Evolutionary conservation across 2,113 vertebrate genomes (phyloP).

Genomic region (Craseonycteris thonglongyai): DNA sequence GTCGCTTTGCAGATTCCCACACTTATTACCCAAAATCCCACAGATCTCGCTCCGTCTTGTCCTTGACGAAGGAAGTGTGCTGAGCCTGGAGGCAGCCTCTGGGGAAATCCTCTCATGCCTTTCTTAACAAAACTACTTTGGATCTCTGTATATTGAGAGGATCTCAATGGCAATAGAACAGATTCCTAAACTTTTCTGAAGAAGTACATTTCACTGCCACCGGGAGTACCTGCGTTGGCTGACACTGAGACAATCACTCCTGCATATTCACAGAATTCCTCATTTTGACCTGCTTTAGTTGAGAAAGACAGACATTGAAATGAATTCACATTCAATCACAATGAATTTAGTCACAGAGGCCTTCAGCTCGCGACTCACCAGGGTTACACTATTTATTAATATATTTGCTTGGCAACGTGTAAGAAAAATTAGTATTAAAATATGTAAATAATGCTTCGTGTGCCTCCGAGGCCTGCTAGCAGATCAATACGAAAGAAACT

Average conservation of each 20-base stretch:
- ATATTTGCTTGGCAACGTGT: background rate
- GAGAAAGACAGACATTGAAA: background rate
- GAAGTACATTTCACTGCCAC: slow-evolving; percentile 18
- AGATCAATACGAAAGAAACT: slow-evolving; percentile 31
- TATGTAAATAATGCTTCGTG: background rate
- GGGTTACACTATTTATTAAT: background rate
- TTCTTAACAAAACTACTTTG: slow-evolving; percentile 70
- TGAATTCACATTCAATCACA: background rate
- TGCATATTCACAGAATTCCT: background rate
- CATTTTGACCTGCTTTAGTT: background rate
- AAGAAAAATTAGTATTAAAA: background rate
- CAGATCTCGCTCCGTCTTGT: slow-evolving; percentile 74
- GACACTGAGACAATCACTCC: background rate
- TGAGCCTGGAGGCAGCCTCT: slow-evolving; percentile 69
- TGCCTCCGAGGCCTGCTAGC: background rate
- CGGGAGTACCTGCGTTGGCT: background rate
- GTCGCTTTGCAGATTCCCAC: slow-evolving; percentile 81
- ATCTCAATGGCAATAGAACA: slow-evolving; percentile 50
- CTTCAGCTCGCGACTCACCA: background rate
- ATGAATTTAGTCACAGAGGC: background rate
- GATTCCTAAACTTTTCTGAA: slow-evolving; percentile 69
- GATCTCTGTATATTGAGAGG: slow-evolving; percentile 60
- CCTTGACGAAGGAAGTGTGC: slow-evolving; percentile 71
- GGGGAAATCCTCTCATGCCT: slow-evolving; percentile 73
- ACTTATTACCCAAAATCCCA: slow-evolving; percentile 82